Base-by-base conservation (phyloP, 2,113 vertebrate genomes). In the Notarius quadriscutis region DNA sequence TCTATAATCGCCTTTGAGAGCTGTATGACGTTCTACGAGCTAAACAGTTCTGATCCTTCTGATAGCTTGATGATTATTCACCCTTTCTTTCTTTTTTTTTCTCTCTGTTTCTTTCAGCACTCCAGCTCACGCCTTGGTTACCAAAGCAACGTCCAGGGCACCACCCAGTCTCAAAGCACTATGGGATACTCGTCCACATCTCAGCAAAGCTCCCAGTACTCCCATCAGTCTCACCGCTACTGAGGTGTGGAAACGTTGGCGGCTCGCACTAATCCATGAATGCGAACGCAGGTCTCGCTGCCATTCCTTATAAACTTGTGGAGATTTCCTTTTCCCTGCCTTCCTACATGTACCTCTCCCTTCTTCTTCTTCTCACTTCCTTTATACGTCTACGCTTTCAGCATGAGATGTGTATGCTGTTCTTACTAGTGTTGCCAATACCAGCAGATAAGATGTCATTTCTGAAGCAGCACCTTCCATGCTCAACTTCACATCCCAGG, bases 91-190 rank as follows among this genome's bases (percentile, higher is more conserved):
- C 1, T 22, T 5, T 30, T 30, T 30, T 1, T 30, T 30, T 30
- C 30, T 30, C 30, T 41, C n/a, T 18, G 4, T 60, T 60, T 75
- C 53, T 87, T 30, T 55, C 93, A 99, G 98, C 98, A 99, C 95
- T 97, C 98, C 93, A 93, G 96, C 91, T 97, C 97, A 11, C 98
- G 98, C 92, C 97, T 98, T 93, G 97, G 96, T 96, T 99, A 99
- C 97, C 98, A 99, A 97, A 98, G 97, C 97, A 98, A 96, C 87
- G 95, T 97, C 94, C 98, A 99, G 96, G 97, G 97, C 92, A 95
- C 97, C 92, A 95, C 96, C 87, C 98, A 99, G 95, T 95, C 98
- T 91, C 98, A 99, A 96, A 96, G 95, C 95, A 96, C 97, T 89
- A 96, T 99, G 92, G 97, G 98, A 93, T 99, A 99, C 93, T 96